Evolutionary conservation across 2,888 invertebrate genomes (phyloP).

Genomic region (Noctua janthe): DNA sequence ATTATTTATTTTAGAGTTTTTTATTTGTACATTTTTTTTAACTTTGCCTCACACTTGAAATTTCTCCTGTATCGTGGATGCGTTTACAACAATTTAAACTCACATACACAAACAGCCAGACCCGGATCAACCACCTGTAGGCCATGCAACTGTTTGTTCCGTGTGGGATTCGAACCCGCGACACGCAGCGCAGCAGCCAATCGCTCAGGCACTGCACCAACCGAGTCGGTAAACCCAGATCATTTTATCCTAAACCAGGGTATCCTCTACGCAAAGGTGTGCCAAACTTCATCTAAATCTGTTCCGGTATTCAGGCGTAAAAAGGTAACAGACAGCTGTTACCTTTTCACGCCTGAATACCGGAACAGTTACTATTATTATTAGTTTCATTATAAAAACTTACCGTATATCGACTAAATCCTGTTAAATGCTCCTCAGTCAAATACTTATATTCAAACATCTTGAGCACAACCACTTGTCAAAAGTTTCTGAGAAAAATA

Average conservation of each 20-base stretch:
- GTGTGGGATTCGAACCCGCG: too few relatives aligned
- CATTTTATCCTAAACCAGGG: background rate
- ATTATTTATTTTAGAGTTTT: too few relatives aligned
- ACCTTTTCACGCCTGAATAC: background rate
- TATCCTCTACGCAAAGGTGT: background rate
- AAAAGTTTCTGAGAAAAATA: conserved; percentile 32
- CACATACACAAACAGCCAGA: too few relatives aligned
- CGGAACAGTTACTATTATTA: background rate
- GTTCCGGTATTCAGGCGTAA: background rate
- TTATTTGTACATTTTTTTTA: too few relatives aligned
- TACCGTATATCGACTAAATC: conserved; percentile 98
- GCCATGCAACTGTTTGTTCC: too few relatives aligned
- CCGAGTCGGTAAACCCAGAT: too few relatives aligned
- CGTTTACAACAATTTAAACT: too few relatives aligned
- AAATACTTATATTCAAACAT: conserved; percentile 94
- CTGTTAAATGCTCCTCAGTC: conserved; percentile 94
- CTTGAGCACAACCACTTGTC: conserved; percentile 44
- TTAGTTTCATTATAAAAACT: conserved; percentile 57
- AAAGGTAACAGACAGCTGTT: background rate
- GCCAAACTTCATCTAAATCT: background rate
- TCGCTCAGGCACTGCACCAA: too few relatives aligned
- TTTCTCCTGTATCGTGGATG: too few relatives aligned
- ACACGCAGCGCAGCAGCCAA: too few relatives aligned
- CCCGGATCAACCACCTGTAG: too few relatives aligned
- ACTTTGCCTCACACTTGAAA: too few relatives aligned